Evolutionary conservation across 2,888 invertebrate species (phyloP).

Genomic region (Miltochrista miniata): DNA sequence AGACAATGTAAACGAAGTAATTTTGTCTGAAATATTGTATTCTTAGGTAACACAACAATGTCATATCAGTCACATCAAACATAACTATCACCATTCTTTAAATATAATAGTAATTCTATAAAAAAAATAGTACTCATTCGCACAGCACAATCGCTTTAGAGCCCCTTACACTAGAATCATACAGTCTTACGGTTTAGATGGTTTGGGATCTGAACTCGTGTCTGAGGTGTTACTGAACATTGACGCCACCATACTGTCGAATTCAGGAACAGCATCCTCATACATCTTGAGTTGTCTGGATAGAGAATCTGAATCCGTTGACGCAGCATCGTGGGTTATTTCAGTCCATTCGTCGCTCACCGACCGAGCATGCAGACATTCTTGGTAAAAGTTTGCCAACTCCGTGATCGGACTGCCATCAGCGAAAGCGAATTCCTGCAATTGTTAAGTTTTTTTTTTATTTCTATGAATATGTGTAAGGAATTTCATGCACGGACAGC

Average conservation of each 20-base stretch:
- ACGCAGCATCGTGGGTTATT: conserved; percentile 41
- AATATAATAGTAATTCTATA: not conserved
- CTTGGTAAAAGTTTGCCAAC: conserved; percentile 90
- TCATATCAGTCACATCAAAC: no score
- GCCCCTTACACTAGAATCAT: conserved; percentile 25
- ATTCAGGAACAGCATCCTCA: conserved; percentile 89
- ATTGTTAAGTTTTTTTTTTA: conserved; percentile 6
- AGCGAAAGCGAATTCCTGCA: conserved; percentile 91
- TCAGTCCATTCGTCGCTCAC: conserved; percentile 64
- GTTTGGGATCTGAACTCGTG: conserved; percentile 47
- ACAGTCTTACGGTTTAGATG: conserved; percentile 25
- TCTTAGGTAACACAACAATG: no score
- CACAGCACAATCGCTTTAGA: conserved; percentile 19
- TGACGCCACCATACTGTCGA: conserved; percentile 89
- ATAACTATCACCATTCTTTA: not conserved
- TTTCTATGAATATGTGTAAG: no score
- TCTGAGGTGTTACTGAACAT: conserved; percentile 81
- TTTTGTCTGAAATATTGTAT: no score
- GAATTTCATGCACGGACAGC: no score
- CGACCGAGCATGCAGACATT: conserved; percentile 87
- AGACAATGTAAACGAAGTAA: no score
- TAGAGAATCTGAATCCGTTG: conserved; percentile 80
- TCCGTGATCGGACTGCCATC: conserved; percentile 88
- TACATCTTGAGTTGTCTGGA: conserved; percentile 88
- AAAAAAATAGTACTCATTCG: conserved; percentile 13